Conservation (phyloP, 2,888 invertebrate species). For the Acleris cristana region DNA sequence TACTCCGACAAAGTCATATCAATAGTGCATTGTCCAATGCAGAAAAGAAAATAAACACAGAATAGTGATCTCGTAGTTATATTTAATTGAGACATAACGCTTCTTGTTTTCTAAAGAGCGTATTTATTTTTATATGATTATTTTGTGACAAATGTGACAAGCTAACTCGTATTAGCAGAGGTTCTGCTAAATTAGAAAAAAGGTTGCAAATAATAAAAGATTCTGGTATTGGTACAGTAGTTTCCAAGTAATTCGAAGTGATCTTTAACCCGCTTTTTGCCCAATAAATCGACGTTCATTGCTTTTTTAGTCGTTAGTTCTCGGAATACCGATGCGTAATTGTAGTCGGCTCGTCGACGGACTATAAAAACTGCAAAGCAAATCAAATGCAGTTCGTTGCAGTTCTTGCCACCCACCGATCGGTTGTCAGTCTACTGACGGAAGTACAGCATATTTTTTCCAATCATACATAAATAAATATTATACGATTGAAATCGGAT, state of each 20-base stretch:
- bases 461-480: slow-evolving; percentile 1
- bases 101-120: too few species aligned
- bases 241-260: slow-evolving; percentile 27
- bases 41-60: slow-evolving; percentile 28
- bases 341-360: slow-evolving; percentile 12
- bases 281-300: slow-evolving; percentile 6
- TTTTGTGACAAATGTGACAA: not conserved
- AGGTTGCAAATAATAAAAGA: not conserved
- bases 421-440: slow-evolving; percentile 26
- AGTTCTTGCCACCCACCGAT: slow-evolving; percentile 34
- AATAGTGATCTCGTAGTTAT: not conserved
- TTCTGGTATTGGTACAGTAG: slow-evolving; percentile 22
- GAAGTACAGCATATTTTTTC: slow-evolving; percentile 13
- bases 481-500: not conserved
- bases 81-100: too few species aligned
- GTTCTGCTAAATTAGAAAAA: not conserved
- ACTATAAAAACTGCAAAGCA: slow-evolving; percentile 30
- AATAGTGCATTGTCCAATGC: slow-evolving; percentile 53
- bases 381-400: slow-evolving; percentile 31
- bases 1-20: slow-evolving; percentile 59
- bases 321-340: slow-evolving; percentile 19
- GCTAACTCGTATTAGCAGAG: too few species aligned
- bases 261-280: slow-evolving; percentile 30
- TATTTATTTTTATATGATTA: not conserved
- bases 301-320: slow-evolving; percentile 14